Percentiles rank a stretch among this genome's conserved stretches.
Conservation (phyloP, 2,888 invertebrate genomes). For the Syrphus vitripennis region DNA sequence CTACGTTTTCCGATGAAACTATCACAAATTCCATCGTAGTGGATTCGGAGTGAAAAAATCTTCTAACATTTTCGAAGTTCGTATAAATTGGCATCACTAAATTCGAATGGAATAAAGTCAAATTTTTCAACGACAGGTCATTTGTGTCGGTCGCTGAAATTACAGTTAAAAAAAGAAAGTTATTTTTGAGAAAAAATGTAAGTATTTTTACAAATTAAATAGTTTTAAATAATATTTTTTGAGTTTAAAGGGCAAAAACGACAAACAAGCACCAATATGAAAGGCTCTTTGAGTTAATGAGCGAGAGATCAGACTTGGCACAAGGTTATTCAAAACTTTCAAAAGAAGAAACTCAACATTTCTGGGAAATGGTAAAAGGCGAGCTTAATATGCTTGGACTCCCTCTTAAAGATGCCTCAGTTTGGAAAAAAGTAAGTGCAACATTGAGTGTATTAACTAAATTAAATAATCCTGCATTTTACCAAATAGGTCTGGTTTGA, state of each 20-base stretch:
- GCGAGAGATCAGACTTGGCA: not conserved
- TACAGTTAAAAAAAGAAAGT: no score
- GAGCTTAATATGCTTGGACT: not conserved
- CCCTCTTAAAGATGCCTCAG: not conserved
- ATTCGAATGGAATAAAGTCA: no score
- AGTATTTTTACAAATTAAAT: not conserved
- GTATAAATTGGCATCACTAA: no score
- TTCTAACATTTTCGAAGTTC: no score
- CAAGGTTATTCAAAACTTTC: not conserved
- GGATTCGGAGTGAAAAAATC: no score
- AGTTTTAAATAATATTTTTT: not conserved
- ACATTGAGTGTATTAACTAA: not conserved
- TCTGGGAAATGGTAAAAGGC: not conserved
- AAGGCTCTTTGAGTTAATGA: not conserved
- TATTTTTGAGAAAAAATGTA: not conserved
- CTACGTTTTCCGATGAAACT: no score
- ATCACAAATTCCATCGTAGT: no score
- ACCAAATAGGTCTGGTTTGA: not conserved
- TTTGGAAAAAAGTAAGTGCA: not conserved
- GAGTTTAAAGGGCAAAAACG: not conserved
- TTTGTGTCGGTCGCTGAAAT: no score
- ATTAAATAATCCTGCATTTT: not conserved
- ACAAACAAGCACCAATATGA: not conserved
- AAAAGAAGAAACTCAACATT: not conserved
- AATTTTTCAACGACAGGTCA: no score